Evolutionary conservation across 2,797 vertebrate genomes (phyloP).

Genomic region (Rhynchotus rufescens): DNA sequence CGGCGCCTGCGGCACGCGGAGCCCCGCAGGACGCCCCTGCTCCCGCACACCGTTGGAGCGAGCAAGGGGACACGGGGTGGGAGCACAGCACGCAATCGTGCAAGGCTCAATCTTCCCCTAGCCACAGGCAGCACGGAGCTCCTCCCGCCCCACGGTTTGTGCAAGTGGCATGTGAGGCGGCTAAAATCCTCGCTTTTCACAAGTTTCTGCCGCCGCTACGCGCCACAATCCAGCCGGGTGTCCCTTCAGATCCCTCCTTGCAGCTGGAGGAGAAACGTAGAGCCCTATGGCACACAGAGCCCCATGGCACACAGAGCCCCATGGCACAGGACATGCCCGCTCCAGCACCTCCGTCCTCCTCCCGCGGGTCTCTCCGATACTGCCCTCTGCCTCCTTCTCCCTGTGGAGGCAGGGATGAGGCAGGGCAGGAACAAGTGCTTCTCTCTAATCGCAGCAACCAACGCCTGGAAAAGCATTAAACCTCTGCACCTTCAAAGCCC

Average conservation of each 20-base stretch:
- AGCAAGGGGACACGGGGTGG: not conserved
- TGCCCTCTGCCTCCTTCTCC: not conserved
- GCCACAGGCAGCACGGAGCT: not conserved
- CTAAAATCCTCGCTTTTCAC: not conserved
- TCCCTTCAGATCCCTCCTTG: not conserved
- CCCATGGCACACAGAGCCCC: rapidly evolving
- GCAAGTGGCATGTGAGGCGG: rapidly evolving
- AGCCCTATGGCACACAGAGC: not conserved
- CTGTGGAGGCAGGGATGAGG: rapidly evolving
- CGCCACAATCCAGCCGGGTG: rapidly evolving
- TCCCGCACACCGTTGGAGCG: not conserved
- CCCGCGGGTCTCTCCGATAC: not conserved
- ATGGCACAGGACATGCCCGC: too few relatives aligned
- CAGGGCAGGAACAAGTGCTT: not conserved
- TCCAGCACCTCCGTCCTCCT: not conserved
- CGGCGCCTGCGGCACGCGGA: too few relatives aligned
- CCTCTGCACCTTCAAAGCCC: rapidly evolving
- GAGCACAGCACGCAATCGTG: rapidly evolving
- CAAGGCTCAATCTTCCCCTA: rapidly evolving
- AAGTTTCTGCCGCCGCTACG: not conserved
- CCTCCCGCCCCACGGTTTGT: not conserved
- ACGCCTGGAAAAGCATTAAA: not conserved
- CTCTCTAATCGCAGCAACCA: not conserved
- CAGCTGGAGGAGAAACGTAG: not conserved
- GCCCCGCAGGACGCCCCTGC: not conserved